Evolutionary conservation across 2,113 vertebrate species (phyloP), one percentile per base, ranked within the genome.

Genomic region (Anhinga anhinga): DNA sequence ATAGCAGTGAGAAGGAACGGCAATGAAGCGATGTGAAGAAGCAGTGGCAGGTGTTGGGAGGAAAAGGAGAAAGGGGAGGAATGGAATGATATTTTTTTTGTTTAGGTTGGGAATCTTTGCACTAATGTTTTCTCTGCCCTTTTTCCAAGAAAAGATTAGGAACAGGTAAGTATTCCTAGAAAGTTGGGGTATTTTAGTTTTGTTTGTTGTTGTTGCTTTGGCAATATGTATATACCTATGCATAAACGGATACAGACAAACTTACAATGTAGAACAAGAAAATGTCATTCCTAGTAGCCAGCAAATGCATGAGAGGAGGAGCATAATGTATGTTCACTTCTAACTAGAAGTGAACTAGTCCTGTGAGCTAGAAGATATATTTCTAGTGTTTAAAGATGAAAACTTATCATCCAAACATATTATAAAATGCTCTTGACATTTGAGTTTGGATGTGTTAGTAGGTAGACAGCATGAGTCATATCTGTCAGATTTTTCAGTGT

Each of bases 351-450:
- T 66, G n/a, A n/a, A n/a, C n/a, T n/a, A n/a, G n/a, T n/a, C 18
- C 29, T 86, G 21, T 90, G 81, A 94, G 5, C 10, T 83, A 58
- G 9, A 93, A 95, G 70, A 55, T 30, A 86, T 3, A 23, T 90
- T 95, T 82, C 5, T 56, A 93, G 13, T 83, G 19, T 71, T 87
- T 66, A 40, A 61, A 69, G 70, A 80, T 65, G 44, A 90, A 93
- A 91, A 86, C 52, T 32, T 67, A 53, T 44, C 26, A 93, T 50
- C 12, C 8, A 82, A 84, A 23, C 6, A 59, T 70, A 82, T 82
- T 96, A 62, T 27, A 87, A 36, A 86, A 76, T 52, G 26, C 12
- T 82, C 56, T 90, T 92, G 93, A 86, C 73, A 88, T 93, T 96
- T 94, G 50, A 38, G 45, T 96, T 82, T 92, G 61, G 32, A 71